A percentile compares a stretch with the other conserved stretches of the same genome.
These are phyloP conservation scores for Xestia rhomboidea DNA, from an alignment of 2,888 invertebrate species.

Conservation along the genomic window DNA sequence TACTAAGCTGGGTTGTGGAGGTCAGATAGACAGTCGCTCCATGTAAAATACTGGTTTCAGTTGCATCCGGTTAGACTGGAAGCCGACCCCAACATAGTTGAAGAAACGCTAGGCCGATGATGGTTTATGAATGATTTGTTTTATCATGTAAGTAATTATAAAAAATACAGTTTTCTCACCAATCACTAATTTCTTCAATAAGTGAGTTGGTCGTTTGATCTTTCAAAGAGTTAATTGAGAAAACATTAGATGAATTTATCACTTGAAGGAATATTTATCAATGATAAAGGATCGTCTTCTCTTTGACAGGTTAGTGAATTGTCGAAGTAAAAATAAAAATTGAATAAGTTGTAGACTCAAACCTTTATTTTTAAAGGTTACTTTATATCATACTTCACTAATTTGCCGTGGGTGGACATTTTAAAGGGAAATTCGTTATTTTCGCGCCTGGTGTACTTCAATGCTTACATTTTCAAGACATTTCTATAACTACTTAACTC, in stretches of 20 bases:
- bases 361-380: constrained; percentile 10
- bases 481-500: not conserved
- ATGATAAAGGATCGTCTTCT: not conserved
- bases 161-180: not conserved
- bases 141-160: not conserved
- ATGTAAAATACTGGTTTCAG: too few relatives aligned
- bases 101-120: too few relatives aligned
- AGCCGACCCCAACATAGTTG: too few relatives aligned
- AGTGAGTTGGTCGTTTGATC: not conserved
- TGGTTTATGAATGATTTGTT: too few relatives aligned
- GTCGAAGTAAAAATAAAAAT: constrained; percentile 22
- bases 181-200: not conserved
- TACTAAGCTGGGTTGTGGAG: too few relatives aligned
- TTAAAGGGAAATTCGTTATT: not conserved
- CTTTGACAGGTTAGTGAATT: not conserved
- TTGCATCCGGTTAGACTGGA: too few relatives aligned
- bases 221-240: not conserved
- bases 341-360: not conserved
- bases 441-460: not conserved
- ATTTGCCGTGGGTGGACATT: constrained; percentile 3
- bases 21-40: too few relatives aligned
- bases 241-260: not conserved
- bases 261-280: not conserved
- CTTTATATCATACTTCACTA: not conserved
- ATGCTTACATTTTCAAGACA: not conserved